Evolutionary conservation across 2,113 vertebrate genomes (phyloP).

Genomic region (Mustela lutreola): DNA sequence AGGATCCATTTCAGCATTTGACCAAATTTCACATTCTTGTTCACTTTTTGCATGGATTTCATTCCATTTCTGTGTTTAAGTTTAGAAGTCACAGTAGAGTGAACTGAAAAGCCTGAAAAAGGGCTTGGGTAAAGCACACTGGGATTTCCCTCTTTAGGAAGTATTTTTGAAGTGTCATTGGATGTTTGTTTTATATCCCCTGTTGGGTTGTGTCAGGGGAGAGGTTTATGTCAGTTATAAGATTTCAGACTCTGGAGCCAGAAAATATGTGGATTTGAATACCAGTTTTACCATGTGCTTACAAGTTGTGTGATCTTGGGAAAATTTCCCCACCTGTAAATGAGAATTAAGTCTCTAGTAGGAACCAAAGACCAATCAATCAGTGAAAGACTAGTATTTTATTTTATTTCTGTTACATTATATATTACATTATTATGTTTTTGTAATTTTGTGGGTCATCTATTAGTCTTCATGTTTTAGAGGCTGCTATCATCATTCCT

Average conservation of each 20-base stretch:
- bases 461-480: neutral
- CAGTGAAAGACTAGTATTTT: neutral
- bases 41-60: neutral
- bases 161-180: neutral
- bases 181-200: neutral
- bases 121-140: neutral
- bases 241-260: neutral
- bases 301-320: neutral
- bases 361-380: neutral
- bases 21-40: conserved; percentile 33
- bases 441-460: neutral
- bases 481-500: neutral
- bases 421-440: neutral
- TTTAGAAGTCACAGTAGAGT: conserved; percentile 24
- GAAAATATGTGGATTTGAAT: neutral
- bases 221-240: neutral
- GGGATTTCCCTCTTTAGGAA: conserved; percentile 14
- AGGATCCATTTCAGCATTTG: conserved; percentile 23
- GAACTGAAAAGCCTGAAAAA: conserved; percentile 10
- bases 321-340: neutral
- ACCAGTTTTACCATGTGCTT: neutral
- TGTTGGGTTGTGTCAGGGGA: neutral
- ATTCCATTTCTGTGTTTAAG: neutral
- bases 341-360: neutral
- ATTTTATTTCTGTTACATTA: neutral